Evolutionary conservation across 2,888 invertebrate genomes (phyloP).

Genomic region (Habrosyne pyritoides): DNA sequence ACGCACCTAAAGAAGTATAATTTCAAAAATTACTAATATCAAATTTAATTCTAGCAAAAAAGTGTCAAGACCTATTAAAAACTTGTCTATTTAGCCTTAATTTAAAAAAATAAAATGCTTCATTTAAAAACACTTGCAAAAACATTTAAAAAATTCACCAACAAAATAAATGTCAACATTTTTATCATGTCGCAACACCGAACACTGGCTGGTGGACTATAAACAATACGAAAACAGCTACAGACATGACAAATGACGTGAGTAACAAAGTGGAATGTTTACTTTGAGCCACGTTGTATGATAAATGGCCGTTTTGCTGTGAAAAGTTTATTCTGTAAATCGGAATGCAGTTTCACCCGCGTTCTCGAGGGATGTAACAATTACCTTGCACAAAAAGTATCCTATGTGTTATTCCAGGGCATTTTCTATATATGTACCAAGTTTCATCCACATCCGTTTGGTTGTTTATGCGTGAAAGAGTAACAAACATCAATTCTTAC

Average conservation of each 20-base stretch:
- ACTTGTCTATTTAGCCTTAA: not conserved
- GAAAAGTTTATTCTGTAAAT: not conserved
- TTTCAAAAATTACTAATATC: too few relatives aligned
- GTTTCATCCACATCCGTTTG: too few relatives aligned
- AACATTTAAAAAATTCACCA: not conserved
- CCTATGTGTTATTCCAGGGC: too few relatives aligned
- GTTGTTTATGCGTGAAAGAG: too few relatives aligned
- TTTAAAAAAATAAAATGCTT: not conserved
- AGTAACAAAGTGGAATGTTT: not conserved
- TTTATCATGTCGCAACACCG: not conserved
- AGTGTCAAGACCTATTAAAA: not conserved
- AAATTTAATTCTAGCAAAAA: not conserved
- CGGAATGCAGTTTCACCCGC: not conserved
- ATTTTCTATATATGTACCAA: too few relatives aligned
- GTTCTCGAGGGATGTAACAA: too few relatives aligned
- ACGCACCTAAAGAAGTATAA: too few relatives aligned
- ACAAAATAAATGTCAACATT: not conserved
- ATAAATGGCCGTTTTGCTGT: not conserved
- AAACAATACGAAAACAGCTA: not conserved
- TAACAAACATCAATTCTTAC: too few relatives aligned
- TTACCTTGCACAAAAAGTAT: too few relatives aligned
- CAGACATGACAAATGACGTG: slow-evolving; percentile 4
- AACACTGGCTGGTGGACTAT: not conserved
- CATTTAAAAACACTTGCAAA: not conserved
- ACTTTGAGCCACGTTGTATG: not conserved